Percentiles rank a stretch among this genome's conserved stretches.
Conservation (phyloP, 2,888 invertebrate species). For the Drosophila dives region DNA sequence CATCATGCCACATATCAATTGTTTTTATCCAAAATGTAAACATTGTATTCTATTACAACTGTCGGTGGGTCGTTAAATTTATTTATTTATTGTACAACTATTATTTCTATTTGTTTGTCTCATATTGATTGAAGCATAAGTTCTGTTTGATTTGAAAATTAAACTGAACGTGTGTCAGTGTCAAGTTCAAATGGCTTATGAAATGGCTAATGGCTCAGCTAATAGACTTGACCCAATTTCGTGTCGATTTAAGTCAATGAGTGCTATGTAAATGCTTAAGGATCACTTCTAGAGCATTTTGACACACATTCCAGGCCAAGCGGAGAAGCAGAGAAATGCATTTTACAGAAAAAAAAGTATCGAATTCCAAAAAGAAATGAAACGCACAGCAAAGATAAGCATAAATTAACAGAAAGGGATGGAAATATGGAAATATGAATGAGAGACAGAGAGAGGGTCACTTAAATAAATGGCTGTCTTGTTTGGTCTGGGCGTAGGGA, state of each 20-base stretch:
- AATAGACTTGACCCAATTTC: slow-evolving; percentile 67
- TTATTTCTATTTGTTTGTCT: slow-evolving; percentile 18
- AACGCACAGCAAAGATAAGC: slow-evolving; percentile 46
- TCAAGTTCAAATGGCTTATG: slow-evolving; percentile 49
- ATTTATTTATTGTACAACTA: slow-evolving; percentile 27
- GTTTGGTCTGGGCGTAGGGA: slow-evolving; percentile 53
- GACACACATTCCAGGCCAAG: slow-evolving; percentile 41
- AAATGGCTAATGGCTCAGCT: slow-evolving; percentile 12
- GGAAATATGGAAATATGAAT: slow-evolving; percentile 5
- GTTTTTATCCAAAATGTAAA: slow-evolving; percentile 38
- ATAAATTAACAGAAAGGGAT: slow-evolving; percentile 60
- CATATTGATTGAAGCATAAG: slow-evolving; percentile 22
- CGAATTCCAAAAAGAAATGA: slow-evolving; percentile 44
- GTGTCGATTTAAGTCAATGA: slow-evolving; percentile 14
- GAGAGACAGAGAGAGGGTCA: slow-evolving; percentile 6
- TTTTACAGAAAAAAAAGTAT: slow-evolving; percentile 50
- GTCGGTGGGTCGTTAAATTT: slow-evolving; percentile 6
- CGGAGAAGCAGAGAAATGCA: slow-evolving; percentile 58
- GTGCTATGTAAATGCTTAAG: slow-evolving; percentile 45
- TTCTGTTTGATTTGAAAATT: slow-evolving; percentile 39
- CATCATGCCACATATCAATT: slow-evolving; percentile 52
- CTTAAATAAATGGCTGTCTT: slow-evolving; percentile 35
- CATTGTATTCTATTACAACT: slow-evolving; percentile 32
- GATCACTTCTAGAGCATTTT: slow-evolving; percentile 52
- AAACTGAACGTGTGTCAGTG: slow-evolving; percentile 47